A percentile compares a stretch with the other conserved stretches of the same genome.
Conservation (phyloP, 2,113 vertebrate genomes). For the Thamnophis sirtalis region DNA sequence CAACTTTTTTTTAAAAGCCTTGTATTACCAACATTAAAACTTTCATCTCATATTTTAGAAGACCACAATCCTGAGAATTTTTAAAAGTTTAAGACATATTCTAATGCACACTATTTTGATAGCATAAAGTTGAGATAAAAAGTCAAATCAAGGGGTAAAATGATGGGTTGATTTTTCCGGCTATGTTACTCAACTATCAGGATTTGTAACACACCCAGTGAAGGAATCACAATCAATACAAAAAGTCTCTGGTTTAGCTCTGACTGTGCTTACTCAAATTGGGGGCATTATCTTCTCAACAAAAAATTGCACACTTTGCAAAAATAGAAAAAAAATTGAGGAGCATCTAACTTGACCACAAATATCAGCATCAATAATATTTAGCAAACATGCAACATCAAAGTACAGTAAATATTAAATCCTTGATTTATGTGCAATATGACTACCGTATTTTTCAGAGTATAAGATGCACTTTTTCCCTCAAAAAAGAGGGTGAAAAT, state of each 20-base stretch:
- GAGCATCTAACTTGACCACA: not conserved
- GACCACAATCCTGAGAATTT: not conserved
- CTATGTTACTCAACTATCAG: not conserved
- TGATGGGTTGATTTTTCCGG: not conserved
- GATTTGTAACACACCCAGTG: not conserved
- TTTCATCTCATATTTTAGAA: not conserved
- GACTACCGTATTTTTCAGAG: too few relatives aligned
- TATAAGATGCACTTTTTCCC: too few relatives aligned
- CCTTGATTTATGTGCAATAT: not conserved
- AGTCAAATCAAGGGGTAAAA: not conserved
- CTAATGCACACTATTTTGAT: not conserved
- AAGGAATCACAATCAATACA: not conserved
- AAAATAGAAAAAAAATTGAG: not conserved
- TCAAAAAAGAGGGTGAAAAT: too few relatives aligned
- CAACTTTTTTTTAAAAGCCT: not conserved
- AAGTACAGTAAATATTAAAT: not conserved
- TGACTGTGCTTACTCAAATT: not conserved
- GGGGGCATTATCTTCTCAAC: not conserved
- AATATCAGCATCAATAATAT: not conserved
- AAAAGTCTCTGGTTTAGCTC: not conserved
- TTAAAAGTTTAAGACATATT: not conserved
- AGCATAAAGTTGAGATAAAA: not conserved
- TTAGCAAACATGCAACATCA: not conserved
- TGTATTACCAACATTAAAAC: not conserved
- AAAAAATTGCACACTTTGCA: not conserved